These are phyloP conservation scores for Drosophila nasuta DNA, from an alignment of 1,140 invertebrate genomes.

Conservation along the genomic window DNA sequence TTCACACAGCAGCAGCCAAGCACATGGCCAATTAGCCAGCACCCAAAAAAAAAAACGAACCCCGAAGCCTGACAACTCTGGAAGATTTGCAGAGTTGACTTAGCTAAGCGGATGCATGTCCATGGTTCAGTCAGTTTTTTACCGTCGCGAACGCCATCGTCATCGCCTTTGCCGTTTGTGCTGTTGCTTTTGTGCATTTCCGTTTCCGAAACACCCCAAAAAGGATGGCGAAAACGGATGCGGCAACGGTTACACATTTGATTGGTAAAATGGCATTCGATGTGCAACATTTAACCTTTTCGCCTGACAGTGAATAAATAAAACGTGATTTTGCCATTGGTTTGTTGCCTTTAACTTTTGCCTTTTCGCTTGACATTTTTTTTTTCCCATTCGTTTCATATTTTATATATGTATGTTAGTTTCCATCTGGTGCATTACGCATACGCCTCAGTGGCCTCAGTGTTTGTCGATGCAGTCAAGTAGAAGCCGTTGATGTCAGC, in stretches of 20 bases:
- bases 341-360: conserved; percentile 7
- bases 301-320: conserved; percentile 61
- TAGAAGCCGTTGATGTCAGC: conserved; percentile 21
- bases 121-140: conserved; percentile 57
- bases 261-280: conserved; percentile 59
- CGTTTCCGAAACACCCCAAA: conserved; percentile 54
- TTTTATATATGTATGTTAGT: no score
- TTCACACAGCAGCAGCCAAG: conserved; percentile 3
- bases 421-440: conserved; percentile 35
- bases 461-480: conserved; percentile 24
- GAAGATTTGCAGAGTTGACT: conserved; percentile 21
- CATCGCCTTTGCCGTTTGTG: conserved; percentile 28
- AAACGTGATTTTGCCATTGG: conserved; percentile 38
- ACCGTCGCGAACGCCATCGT: conserved; percentile 9
- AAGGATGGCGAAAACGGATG: conserved; percentile 33
- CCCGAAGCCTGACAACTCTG: conserved; percentile 11
- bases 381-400: no score
- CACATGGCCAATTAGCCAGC: conserved; percentile 26
- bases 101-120: conserved; percentile 39
- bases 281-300: conserved; percentile 78
- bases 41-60: not conserved
- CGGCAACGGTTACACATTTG: conserved; percentile 50
- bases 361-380: conserved; percentile 25
- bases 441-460: conserved; percentile 38
- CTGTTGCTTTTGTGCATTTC: conserved; percentile 66